Percentiles rank a stretch among this genome's conserved stretches.
Evolutionary conservation across 1,140 invertebrate species (phyloP).

Genomic region (Tyrophagus putrescentiae): DNA sequence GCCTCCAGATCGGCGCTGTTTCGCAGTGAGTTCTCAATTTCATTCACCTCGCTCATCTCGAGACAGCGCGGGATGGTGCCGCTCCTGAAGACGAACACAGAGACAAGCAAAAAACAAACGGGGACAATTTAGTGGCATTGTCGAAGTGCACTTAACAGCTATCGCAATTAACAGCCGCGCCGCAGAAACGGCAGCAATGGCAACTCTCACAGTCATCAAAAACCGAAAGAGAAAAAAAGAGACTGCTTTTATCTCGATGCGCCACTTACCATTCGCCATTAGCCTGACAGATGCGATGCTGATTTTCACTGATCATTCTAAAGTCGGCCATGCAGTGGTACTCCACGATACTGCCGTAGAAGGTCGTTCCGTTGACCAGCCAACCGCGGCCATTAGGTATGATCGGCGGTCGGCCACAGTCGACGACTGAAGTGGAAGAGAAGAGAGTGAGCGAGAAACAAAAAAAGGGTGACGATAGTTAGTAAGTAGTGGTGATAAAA

Average conservation of each 20-base stretch:
- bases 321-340: slow-evolving; percentile 75
- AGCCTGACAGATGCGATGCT: slow-evolving; percentile 23
- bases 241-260: too few relatives aligned
- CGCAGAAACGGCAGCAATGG: too few relatives aligned
- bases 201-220: too few relatives aligned
- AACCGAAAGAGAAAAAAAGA: too few relatives aligned
- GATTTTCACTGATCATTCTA: slow-evolving; percentile 59
- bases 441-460: slow-evolving; percentile 3
- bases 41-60: slow-evolving; percentile 21
- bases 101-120: neutral
- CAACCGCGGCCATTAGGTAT: slow-evolving; percentile 72
- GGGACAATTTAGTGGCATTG: neutral
- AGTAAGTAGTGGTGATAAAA: too few relatives aligned
- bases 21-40: slow-evolving; percentile 13
- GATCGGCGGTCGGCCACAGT: slow-evolving; percentile 54
- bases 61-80: slow-evolving; percentile 27
- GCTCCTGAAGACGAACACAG: slow-evolving; percentile 22
- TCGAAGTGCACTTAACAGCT: too few relatives aligned
- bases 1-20: neutral
- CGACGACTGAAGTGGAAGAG: slow-evolving; percentile 47
- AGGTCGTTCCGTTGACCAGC: slow-evolving; percentile 61
- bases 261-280: slow-evolving; percentile 21
- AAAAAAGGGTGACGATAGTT: neutral
- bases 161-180: too few relatives aligned
- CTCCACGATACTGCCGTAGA: slow-evolving; percentile 61